Conservation (phyloP, 2,797 vertebrate genomes). For the Enteromius radiatus region DNA sequence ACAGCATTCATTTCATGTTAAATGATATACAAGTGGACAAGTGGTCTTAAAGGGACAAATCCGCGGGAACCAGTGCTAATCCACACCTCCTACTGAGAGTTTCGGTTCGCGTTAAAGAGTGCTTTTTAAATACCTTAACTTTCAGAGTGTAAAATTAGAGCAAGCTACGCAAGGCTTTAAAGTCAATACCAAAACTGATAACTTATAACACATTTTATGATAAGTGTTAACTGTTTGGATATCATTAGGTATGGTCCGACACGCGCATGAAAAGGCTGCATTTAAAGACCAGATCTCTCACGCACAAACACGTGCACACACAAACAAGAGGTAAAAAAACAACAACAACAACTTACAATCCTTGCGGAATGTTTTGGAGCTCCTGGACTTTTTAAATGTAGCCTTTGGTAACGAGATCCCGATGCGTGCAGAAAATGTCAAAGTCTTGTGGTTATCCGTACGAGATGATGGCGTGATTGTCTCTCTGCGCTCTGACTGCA, state of each 20-base stretch:
- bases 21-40: slow-evolving; percentile 32
- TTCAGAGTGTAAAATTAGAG: not conserved
- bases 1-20: not conserved
- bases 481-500: slow-evolving; percentile 43
- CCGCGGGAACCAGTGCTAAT: slow-evolving; percentile 35
- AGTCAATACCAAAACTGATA: not conserved
- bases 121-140: slow-evolving; percentile 12
- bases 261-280: not conserved
- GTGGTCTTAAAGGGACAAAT: slow-evolving; percentile 42
- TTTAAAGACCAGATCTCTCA: not conserved
- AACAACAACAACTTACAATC: slow-evolving; percentile 27
- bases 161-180: not conserved
- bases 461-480: slow-evolving; percentile 45
- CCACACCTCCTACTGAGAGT: slow-evolving; percentile 48
- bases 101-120: not conserved
- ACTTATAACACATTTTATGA: not conserved
- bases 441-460: slow-evolving; percentile 7
- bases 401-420: not conserved
- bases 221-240: not conserved
- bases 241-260: not conserved
- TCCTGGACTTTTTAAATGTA: not conserved
- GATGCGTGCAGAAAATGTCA: slow-evolving; percentile 13
- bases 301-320: not conserved
- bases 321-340: not conserved
- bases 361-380: not conserved